These are phyloP conservation scores for Drosophila acutilabella DNA, from an alignment of 2,888 invertebrate species.

Conservation along the genomic window DNA sequence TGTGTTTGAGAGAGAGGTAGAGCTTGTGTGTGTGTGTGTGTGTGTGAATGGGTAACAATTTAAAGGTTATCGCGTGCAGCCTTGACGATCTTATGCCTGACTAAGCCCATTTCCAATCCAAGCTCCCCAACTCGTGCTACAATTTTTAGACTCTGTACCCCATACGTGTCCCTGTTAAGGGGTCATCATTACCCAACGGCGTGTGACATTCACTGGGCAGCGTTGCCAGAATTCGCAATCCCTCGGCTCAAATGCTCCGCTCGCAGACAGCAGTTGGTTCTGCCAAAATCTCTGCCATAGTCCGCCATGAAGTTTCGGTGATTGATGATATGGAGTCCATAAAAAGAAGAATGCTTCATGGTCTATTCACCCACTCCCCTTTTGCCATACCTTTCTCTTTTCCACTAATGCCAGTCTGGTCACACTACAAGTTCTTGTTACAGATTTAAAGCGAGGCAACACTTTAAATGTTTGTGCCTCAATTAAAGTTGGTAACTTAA, in stretches of 20 bases:
- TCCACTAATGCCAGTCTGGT: constrained; percentile 1
- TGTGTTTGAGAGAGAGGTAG: not conserved
- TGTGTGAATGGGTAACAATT: constrained; percentile 55
- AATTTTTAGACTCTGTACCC: not conserved
- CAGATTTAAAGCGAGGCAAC: constrained; percentile 8
- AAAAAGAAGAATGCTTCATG: constrained; percentile 2
- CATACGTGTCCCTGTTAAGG: constrained; percentile 14
- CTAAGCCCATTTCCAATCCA: constrained; percentile 40
- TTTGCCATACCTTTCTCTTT: not conserved
- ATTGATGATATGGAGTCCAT: constrained; percentile 63
- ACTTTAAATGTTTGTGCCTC: constrained; percentile 14
- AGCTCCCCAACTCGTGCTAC: not conserved
- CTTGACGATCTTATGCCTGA: constrained; percentile 73
- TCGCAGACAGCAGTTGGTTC: constrained; percentile 17
- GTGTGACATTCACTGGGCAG: constrained; percentile 33
- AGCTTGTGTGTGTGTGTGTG: constrained; percentile 2
- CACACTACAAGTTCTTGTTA: constrained; percentile 35
- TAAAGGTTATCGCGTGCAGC: constrained; percentile 72
- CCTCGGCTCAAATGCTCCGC: constrained; percentile 26
- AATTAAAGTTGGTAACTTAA: too few relatives aligned
- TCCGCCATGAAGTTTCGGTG: constrained; percentile 52
- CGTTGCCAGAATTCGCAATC: constrained; percentile 17
- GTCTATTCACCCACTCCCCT: not conserved
- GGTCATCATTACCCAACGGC: constrained; percentile 49
- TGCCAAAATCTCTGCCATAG: constrained; percentile 39